Evolutionary conservation across 2,797 vertebrate species (phyloP).

Genomic region (Cynopterus sphinx): DNA sequence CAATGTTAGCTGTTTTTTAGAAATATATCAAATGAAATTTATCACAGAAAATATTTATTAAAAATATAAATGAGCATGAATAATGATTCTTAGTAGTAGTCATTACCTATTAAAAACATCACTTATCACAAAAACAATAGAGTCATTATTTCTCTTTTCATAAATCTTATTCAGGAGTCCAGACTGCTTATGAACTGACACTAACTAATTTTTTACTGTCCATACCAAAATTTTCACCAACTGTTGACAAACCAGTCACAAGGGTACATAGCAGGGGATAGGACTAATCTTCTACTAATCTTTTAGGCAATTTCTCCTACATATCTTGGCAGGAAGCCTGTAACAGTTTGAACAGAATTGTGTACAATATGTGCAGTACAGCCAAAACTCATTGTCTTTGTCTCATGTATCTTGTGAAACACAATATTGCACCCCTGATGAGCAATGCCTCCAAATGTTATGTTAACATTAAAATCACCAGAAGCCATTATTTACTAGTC

Average conservation of each 20-base stretch:
- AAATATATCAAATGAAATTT: not conserved
- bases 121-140: not conserved
- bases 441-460: slow-evolving; percentile 77
- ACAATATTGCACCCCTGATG: slow-evolving; percentile 82
- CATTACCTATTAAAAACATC: slow-evolving; percentile 3
- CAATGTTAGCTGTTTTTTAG: slow-evolving; percentile 24
- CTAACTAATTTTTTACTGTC: slow-evolving; percentile 72
- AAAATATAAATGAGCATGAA: slow-evolving; percentile 20
- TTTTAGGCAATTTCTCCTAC: slow-evolving; percentile 73
- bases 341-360: slow-evolving; percentile 81
- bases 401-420: slow-evolving; percentile 79
- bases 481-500: slow-evolving; percentile 83
- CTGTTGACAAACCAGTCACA: slow-evolving; percentile 78
- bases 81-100: not conserved
- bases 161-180: not conserved
- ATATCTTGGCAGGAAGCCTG: slow-evolving; percentile 83
- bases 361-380: slow-evolving; percentile 79
- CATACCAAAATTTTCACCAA: slow-evolving; percentile 72
- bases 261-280: slow-evolving; percentile 54
- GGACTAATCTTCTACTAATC: slow-evolving; percentile 53
- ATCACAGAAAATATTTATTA: slow-evolving; percentile 43
- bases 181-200: slow-evolving; percentile 68
- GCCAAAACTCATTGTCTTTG: slow-evolving; percentile 85
- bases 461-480: slow-evolving; percentile 82
- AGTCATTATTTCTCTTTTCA: not conserved